Base-by-base conservation (phyloP, 1,140 invertebrate species). In the Drosophila nikananu region DNA sequence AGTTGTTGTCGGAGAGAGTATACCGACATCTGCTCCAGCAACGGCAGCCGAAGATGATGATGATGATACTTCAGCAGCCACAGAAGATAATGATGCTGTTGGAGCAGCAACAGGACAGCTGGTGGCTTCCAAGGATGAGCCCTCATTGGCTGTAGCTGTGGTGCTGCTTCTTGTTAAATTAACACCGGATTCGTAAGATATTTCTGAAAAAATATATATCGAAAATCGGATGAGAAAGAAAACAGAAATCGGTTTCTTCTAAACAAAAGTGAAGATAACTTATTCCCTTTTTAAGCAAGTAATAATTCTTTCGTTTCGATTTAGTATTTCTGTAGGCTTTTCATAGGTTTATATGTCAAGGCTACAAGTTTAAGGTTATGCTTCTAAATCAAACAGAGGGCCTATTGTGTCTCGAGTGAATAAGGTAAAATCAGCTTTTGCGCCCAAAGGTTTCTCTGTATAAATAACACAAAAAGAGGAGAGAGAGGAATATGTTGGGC, bases 151-250 rank as follows among this genome's bases (percentile, higher is more conserved):
- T 17, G 23, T 27, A 49, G 23, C 25, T 49, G 23, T 27, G 21
- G 12, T 21, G 19, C 44, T 42, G 30, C 30, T 21, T 54, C 25
- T 54, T 30, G 54, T 60, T 27, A 89, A 32, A 15, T 75, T 84
- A 12, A 67, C 42, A 0, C 77, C 77, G 25, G 37, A 42, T 6
- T 77, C 81, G 2, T 77, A 46, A 9, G 23, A 46, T 32, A 37
- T 42, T 37, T 89, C 83, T 87, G 62, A 87, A 87, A 87, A 86
- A 15, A 21, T n/a, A n/a, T 17, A 51, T 15, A 30, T 30, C 23
- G 9, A 19, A 25, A 17, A 46, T 35, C 23, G 30, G 10, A 54
- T 30, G 21, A 27, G 13, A 68, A 21, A 35, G 9, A 68, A 37
- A 35, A 21, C 35, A 21, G 19, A 21, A 23, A 17, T 57, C 1